A percentile compares a stretch with the other conserved stretches of the same genome.
These are phyloP conservation scores for Stegana nigrithorax DNA, from an alignment of 2,888 invertebrate genomes.

Conservation along the genomic window DNA sequence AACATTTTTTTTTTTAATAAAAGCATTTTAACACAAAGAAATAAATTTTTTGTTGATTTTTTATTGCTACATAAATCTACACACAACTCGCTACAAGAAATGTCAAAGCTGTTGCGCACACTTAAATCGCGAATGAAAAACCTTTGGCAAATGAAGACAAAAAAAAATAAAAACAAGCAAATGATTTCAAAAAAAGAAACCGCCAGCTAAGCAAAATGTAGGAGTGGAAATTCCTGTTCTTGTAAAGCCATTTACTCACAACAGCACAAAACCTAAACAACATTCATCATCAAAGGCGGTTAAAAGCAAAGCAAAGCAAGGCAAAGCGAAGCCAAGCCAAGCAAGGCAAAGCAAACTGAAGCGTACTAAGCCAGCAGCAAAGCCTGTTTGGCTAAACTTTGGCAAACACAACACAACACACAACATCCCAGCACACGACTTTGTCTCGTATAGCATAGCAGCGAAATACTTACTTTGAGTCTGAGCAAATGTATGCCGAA, in stretches of 20 bases:
- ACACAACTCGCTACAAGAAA: too few species aligned
- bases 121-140: too few species aligned
- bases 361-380: background rate
- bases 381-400: conserved; percentile 1
- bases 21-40: too few species aligned
- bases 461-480: background rate
- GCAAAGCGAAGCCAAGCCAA: too few species aligned
- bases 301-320: conserved; percentile 2
- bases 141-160: background rate
- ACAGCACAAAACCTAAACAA: background rate
- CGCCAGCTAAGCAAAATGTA: too few species aligned
- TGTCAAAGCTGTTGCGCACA: too few species aligned
- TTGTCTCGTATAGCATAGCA: background rate
- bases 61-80: too few species aligned
- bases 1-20: too few species aligned
- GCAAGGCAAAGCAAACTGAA: background rate
- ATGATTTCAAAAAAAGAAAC: too few species aligned
- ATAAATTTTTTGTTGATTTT: too few species aligned
- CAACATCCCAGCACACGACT: background rate
- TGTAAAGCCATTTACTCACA: background rate
- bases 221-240: conserved; percentile 68
- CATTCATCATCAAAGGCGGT: background rate
- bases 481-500: conserved; percentile 5
- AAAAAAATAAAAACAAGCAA: too few species aligned
- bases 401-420: background rate